These are phyloP conservation scores for Sula dactylatra DNA, from an alignment of 2,113 vertebrate species.

Conservation along the genomic window DNA sequence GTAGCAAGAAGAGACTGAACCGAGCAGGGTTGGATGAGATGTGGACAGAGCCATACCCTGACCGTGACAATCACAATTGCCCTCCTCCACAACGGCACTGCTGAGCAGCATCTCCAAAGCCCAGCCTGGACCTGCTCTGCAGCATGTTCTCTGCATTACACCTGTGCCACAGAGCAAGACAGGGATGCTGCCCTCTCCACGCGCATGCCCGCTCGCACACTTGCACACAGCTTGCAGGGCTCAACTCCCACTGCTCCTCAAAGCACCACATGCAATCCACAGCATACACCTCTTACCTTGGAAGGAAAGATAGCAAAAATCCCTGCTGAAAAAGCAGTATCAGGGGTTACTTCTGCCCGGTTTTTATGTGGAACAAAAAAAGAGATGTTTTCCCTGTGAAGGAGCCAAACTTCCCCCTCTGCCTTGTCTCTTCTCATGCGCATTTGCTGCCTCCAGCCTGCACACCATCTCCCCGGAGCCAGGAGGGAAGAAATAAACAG, in stretches of 20 bases:
- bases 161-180: neutral
- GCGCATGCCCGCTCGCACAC: fast-evolving
- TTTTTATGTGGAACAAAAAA: neutral
- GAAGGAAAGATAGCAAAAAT: neutral
- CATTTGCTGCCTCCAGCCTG: neutral
- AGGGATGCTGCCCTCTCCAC: neutral
- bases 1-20: neutral
- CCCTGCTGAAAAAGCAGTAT: neutral
- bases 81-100: neutral
- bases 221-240: neutral
- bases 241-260: neutral
- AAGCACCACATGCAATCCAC: neutral
- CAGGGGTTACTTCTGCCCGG: neutral
- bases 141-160: fast-evolving
- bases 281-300: neutral
- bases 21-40: fast-evolving
- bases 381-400: neutral
- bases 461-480: neutral
- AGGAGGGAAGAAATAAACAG: neutral
- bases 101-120: neutral
- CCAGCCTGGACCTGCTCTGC: neutral
- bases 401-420: neutral
- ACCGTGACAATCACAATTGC: fast-evolving
- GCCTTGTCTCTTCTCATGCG: neutral
- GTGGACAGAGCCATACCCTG: neutral